phyloP scores from a whole-genome alignment of 2,113 vertebrate species.

The Rana temporaria region DNA sequence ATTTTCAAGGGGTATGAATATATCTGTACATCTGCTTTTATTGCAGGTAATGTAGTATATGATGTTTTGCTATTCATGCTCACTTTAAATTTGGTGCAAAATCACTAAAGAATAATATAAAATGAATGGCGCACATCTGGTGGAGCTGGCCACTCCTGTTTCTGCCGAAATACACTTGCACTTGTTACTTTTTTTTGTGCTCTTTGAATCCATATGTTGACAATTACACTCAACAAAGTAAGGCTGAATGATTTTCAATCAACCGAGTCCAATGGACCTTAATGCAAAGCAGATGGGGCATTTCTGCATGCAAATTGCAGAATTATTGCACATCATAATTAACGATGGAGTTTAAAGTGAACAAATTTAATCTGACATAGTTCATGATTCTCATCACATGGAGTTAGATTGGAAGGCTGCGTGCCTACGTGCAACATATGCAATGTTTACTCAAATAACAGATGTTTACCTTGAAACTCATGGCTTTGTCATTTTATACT shows the following conservation, averaged over 20 bases:
- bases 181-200: slow-evolving; percentile 48
- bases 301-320: slow-evolving; percentile 63
- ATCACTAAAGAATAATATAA: neutral
- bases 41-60: too few species aligned
- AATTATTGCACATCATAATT: slow-evolving; percentile 62
- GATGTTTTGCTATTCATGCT: too few species aligned
- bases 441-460: slow-evolving; percentile 2
- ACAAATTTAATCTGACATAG: slow-evolving; percentile 53
- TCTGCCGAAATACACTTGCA: slow-evolving; percentile 55
- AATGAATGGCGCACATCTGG: slow-evolving; percentile 61
- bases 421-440: slow-evolving; percentile 16
- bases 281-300: slow-evolving; percentile 70
- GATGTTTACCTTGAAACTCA: neutral
- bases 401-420: neutral
- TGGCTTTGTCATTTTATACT: neutral
- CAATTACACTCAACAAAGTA: slow-evolving; percentile 63
- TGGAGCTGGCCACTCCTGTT: slow-evolving; percentile 57
- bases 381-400: neutral
- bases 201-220: slow-evolving; percentile 64
- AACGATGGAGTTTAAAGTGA: slow-evolving; percentile 59
- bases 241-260: slow-evolving; percentile 63
- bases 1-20: too few species aligned
- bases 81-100: too few species aligned
- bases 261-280: slow-evolving; percentile 66
- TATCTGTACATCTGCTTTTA: too few species aligned